A percentile compares a stretch with the other conserved stretches of the same genome.
Conservation (phyloP, 1,140 invertebrate genomes). For the Trichomalopsis sarcophagae region DNA sequence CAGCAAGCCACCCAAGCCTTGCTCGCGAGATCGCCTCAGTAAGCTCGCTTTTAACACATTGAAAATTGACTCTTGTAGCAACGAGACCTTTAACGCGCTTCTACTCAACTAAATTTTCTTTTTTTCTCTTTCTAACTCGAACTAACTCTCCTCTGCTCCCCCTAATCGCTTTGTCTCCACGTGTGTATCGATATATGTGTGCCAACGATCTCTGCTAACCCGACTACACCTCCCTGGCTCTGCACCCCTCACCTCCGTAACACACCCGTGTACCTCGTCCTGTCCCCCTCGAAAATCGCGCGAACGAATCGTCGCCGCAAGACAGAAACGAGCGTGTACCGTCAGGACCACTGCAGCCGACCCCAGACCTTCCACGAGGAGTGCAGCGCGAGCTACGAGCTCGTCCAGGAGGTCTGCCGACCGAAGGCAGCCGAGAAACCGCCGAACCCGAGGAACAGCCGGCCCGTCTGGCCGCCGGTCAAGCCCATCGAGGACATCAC, state of each 20-base stretch:
- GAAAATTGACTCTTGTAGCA: slow-evolving; percentile 17
- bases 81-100: slow-evolving; percentile 61
- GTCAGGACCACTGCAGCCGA: slow-evolving; percentile 49
- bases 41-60: not conserved
- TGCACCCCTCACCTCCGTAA: slow-evolving; percentile 15
- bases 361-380: slow-evolving; percentile 25
- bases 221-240: not conserved
- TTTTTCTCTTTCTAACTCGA: slow-evolving; percentile 68
- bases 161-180: slow-evolving; percentile 56
- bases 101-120: slow-evolving; percentile 69
- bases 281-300: slow-evolving; percentile 21
- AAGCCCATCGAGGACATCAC: slow-evolving; percentile 71
- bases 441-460: slow-evolving; percentile 60
- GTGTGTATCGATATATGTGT: slow-evolving; percentile 53
- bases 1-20: slow-evolving; percentile 44
- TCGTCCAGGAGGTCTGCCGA: slow-evolving; percentile 55
- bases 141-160: slow-evolving; percentile 55
- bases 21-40: slow-evolving; percentile 59
- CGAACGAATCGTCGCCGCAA: slow-evolving; percentile 1
- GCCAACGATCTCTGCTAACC: not conserved
- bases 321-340: slow-evolving; percentile 49
- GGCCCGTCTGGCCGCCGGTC: slow-evolving; percentile 66
- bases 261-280: not conserved
- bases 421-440: slow-evolving; percentile 52
- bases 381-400: slow-evolving; percentile 55